Percentiles rank a stretch among this genome's conserved stretches.
phyloP scores from a whole-genome alignment of 2,888 invertebrate genomes.

The Zaprionus obscuricornis region DNA sequence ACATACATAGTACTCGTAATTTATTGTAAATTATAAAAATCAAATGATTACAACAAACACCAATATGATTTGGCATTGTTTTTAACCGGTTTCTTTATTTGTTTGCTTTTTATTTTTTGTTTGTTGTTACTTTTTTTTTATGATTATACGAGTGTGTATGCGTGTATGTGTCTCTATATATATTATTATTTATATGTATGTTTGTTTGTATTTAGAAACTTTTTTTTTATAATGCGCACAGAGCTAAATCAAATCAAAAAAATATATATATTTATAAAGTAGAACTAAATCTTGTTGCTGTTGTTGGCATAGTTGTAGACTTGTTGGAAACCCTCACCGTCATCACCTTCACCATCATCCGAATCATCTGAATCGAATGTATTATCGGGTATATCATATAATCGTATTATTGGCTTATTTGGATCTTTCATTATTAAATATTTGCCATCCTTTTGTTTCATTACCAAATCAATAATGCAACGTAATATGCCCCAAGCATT shows the following conservation, averaged over 20 bases:
- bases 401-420: conserved; percentile 98
- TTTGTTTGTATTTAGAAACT: conserved; percentile 14
- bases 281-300: conserved; percentile 62
- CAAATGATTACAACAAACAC: conserved; percentile 45
- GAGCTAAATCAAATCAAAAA: too few relatives aligned
- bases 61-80: conserved; percentile 41
- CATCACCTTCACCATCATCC: conserved; percentile 81
- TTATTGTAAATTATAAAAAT: conserved; percentile 39
- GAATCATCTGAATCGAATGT: conserved; percentile 96
- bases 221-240: conserved; percentile 25
- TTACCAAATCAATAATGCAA: conserved; percentile 98
- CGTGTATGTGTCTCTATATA: conserved; percentile 11
- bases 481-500: conserved; percentile 99
- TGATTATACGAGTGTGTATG: conserved; percentile 35
- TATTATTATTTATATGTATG: too few relatives aligned
- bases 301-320: conserved; percentile 80
- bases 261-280: too few relatives aligned
- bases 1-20: conserved; percentile 59
- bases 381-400: conserved; percentile 99
- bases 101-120: too few relatives aligned
- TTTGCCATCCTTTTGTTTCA: conserved; percentile 98
- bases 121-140: conserved; percentile 14
- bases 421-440: conserved; percentile 99
- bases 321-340: conserved; percentile 82
- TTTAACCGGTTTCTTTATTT: conserved; percentile 47